These are phyloP conservation scores for Leptinotarsa texana DNA, from an alignment of 1,140 invertebrate genomes.

Conservation along the genomic window DNA sequence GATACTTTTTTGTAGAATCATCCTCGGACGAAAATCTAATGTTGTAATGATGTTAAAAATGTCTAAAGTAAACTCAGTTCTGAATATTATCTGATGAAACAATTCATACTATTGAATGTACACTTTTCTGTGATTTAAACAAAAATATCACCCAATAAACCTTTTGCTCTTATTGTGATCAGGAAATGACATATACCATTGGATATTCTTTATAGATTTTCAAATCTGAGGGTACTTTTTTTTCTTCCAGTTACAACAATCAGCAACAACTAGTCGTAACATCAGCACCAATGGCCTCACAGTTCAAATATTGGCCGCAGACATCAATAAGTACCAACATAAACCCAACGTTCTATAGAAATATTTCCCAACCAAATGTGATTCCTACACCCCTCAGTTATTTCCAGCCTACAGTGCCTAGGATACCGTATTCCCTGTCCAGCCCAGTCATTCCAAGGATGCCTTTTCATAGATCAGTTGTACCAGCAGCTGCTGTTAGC, in stretches of 20 bases:
- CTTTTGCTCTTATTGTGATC: no score
- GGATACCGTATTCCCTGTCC: conserved; percentile 5
- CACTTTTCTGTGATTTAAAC: no score
- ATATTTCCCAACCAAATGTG: conserved; percentile 8
- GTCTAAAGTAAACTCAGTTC: no score
- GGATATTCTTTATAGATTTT: no score
- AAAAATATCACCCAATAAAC: no score
- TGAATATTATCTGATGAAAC: no score
- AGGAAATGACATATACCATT: no score
- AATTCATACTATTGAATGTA: no score
- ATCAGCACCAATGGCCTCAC: not conserved
- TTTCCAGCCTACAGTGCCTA: conserved; percentile 5
- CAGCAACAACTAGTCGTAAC: not conserved
- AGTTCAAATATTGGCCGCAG: conserved; percentile 27
- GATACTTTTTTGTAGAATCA: no score
- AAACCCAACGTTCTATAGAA: not conserved
- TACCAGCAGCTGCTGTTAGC: not conserved
- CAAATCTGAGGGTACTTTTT: no score
- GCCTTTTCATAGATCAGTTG: not conserved
- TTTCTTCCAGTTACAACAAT: conserved; percentile 22
- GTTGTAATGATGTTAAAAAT: no score
- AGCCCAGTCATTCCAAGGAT: conserved; percentile 8
- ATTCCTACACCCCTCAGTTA: not conserved
- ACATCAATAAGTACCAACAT: not conserved
- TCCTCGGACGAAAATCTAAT: no score